Evolutionary conservation across 2,888 invertebrate genomes (phyloP), one percentile per base, ranked within the genome.

Genomic region (Pecten maximus): DNA sequence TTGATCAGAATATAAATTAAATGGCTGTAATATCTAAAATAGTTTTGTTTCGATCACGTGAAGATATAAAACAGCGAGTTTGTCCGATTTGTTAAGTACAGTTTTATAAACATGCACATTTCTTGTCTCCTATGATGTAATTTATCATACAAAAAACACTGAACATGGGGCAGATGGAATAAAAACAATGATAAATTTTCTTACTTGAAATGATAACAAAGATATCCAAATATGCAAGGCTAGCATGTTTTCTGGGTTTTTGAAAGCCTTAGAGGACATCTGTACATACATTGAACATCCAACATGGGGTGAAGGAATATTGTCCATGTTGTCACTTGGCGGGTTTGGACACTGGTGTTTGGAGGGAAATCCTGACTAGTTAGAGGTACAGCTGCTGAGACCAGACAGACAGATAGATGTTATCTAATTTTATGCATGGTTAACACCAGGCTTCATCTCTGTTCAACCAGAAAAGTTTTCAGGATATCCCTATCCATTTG

Each of bases 381-480:
- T n/a, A 35, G 74, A 35, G 74, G 12, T 35, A 12, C 74, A 74
- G 35, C 74, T 35, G 74, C 74, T 74, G 74, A 35, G 15, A 2
- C 74, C 74, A 74, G 74, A 74, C 60, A 60, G 60, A 60, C 74
- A 74, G 74, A 74, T 74, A 74, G 74, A 74, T 74, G 74, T 28
- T 74, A 74, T 74, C 74, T 28, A 28, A 74, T 74, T 12, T 6
- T 35, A 74, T 23, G 74, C 74, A 19, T 74, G 74, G 74, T 74
- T 74, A 35, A 74, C 8, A 35, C 74, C 74, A 74, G 74, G 35
- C 35, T 74, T 74, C 74, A 74, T 0, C 35, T 74, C 35, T 2
- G 15, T 23, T 74, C 74, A 74, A 74, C 74, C 74, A 74, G 74
- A 74, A 74, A 74, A 74, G 35, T 35, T 74, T 74, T 74, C 74